Evolutionary conservation across 2,888 invertebrate genomes (phyloP), one percentile per base, ranked within the genome.

Genomic region (Anthrax anthrax): DNA sequence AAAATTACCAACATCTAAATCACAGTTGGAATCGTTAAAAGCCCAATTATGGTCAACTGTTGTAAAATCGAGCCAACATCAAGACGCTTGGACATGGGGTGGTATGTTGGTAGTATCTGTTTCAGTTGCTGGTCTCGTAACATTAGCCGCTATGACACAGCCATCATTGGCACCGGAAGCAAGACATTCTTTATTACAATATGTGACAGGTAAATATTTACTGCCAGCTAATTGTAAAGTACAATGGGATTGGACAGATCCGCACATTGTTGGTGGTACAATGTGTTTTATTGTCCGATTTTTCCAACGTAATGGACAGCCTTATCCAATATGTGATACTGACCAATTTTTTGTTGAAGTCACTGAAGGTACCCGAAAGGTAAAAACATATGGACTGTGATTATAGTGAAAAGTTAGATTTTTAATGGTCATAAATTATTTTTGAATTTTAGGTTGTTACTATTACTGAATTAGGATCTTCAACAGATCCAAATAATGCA

Each of bases 291-390:
- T 81, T 47, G 85, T 92, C 55, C 74, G 84, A 73, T 91, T 91
- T 72, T 90, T 78, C 72, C 90, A 91, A 70, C 80, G 90, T 53
- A 92, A 92, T 68, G 90, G 92, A 19, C 87, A 89, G 64, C 88
- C 92, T 54, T 94, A 92, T 74, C 91, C 91, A 55, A 84, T 94
- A 64, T 90, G 90, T 70, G 89, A 90, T 73, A 86, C 86, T 51
- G 94, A 94, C 71, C 84, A 87, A 65, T 78, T 94, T 55, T 77
- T 82, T 57, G 84, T 92, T 54, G 84, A 86, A 70, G 88, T 94
- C 58, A 81, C 83, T 47, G 87, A 89, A 61, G 88, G 86, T 52
- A 81, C 84, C 39, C 77, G 84, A 58, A 83, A 83, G 72, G 81
- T 84, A 57, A 51, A 47, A 44, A 40, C 13, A 12, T 9, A 12